Base-by-base conservation (phyloP, 2,888 invertebrate genomes). In the Endomychus coccineus region DNA sequence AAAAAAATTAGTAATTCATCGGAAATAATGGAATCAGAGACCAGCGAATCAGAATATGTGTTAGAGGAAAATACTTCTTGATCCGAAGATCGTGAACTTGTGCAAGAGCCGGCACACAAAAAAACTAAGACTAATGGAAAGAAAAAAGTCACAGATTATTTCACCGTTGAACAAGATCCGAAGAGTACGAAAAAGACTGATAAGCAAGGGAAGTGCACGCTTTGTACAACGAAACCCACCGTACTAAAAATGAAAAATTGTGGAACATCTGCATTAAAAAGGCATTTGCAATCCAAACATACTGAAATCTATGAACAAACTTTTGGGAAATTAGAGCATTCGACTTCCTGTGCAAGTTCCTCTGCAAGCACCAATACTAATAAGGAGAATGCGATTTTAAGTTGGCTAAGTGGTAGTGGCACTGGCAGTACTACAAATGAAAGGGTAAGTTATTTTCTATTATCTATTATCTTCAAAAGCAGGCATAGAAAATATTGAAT, bases 221-320 rank as follows among this genome's bases (percentile, higher is more conserved):
- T n/a, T n/a, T n/a, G n/a, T n/a, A n/a, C n/a, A n/a, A n/a, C n/a
- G n/a, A n/a, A n/a, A n/a, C n/a, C n/a, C n/a, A 28, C 29, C 16
- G 13, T 13, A 11, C 16, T 13, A 16, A 28, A 28, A 28, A 27
- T 4, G n/a, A 12, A 27, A 28, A 28, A 28, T 28, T 28, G 16
- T 28, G 29, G 29, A 28, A 13, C 29, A 28, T 28, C 29, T 28
- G 3, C 29, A 28, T 14, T 28, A n/a, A 28, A 28, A 14, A 28
- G 29, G 29, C 29, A 28, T 28, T 28, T 28, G 15, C 29, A 28
- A n/a, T 19, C 21, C 21, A 19, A 28, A 15, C 15, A 14, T 28
- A 28, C 29, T 28, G 3, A 28, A 28, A 16, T 16, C 29, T 28
- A 28, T 28, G 29, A n/a, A 28, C 29, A 14, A 28, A 14, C n/a